These are phyloP conservation scores for Leptinotarsa juncta DNA, from an alignment of 2,888 invertebrate species.

Conservation along the genomic window DNA sequence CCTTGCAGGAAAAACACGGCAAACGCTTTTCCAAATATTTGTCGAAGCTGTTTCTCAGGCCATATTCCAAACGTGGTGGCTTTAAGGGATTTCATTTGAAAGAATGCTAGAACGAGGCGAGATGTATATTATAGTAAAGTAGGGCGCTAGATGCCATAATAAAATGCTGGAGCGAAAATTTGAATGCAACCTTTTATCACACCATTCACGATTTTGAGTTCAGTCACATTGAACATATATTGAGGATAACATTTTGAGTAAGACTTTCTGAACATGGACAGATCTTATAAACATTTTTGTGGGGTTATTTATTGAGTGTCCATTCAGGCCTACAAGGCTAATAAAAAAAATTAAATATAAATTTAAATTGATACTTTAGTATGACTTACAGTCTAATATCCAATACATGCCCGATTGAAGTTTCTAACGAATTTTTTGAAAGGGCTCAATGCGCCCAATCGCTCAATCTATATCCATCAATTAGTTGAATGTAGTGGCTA, in stretches of 20 bases:
- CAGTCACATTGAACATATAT: neutral
- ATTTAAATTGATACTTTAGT: too few species aligned
- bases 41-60: constrained; percentile 31
- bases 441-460: too few species aligned
- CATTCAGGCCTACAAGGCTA: too few species aligned
- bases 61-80: constrained; percentile 25
- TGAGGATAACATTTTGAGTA: neutral
- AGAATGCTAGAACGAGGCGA: constrained; percentile 25
- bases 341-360: too few species aligned
- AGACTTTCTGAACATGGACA: neutral
- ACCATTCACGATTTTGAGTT: constrained; percentile 2
- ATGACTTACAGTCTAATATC: too few species aligned
- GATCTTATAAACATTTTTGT: neutral
- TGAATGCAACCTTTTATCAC: constrained; percentile 17
- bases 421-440: too few species aligned
- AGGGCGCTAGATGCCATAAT: constrained; percentile 11
- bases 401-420: too few species aligned
- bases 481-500: too few species aligned
- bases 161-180: constrained; percentile 13
- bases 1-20: constrained; percentile 26
- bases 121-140: constrained; percentile 29
- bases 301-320: neutral
- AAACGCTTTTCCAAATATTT: constrained; percentile 34
- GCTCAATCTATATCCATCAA: too few species aligned
- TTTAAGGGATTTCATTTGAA: constrained; percentile 25